Conservation (phyloP, 2,113 vertebrate genomes). For the Emydura subglobosa region DNA sequence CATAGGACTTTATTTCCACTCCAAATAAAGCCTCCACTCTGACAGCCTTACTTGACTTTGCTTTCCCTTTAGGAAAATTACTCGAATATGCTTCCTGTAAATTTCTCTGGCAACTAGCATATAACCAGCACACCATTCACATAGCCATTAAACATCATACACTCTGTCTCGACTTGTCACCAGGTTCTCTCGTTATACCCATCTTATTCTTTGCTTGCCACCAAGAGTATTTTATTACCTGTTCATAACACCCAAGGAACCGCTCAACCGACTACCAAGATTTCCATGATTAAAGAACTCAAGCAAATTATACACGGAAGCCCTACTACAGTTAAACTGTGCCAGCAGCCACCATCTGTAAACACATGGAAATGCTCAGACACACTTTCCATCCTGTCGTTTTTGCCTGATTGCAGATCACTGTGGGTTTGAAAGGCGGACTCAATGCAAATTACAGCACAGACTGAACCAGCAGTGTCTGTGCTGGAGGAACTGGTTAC, state of each 20-base stretch:
- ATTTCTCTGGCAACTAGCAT: constrained; percentile 49
- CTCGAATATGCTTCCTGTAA: constrained; percentile 48
- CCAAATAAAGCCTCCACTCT: constrained; percentile 17
- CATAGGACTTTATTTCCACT: constrained; percentile 24
- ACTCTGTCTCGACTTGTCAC: constrained; percentile 12
- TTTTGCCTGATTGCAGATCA: background rate
- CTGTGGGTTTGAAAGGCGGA: background rate
- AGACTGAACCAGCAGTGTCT: background rate
- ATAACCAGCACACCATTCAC: background rate
- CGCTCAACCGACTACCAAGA: background rate
- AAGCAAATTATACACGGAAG: background rate
- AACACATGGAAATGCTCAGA: background rate
- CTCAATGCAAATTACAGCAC: background rate
- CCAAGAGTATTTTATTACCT: background rate
- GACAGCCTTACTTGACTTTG: constrained; percentile 5
- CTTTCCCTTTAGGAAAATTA: constrained; percentile 58
- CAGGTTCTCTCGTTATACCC: background rate
- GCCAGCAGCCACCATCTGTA: background rate
- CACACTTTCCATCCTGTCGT: background rate
- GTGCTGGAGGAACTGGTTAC: background rate
- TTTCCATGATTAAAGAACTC: background rate
- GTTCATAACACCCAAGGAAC: background rate
- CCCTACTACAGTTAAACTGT: background rate
- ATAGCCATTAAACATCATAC: background rate
- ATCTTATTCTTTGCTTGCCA: background rate